Base-by-base conservation (phyloP, 2,797 vertebrate genomes). In the Mustela erminea region DNA sequence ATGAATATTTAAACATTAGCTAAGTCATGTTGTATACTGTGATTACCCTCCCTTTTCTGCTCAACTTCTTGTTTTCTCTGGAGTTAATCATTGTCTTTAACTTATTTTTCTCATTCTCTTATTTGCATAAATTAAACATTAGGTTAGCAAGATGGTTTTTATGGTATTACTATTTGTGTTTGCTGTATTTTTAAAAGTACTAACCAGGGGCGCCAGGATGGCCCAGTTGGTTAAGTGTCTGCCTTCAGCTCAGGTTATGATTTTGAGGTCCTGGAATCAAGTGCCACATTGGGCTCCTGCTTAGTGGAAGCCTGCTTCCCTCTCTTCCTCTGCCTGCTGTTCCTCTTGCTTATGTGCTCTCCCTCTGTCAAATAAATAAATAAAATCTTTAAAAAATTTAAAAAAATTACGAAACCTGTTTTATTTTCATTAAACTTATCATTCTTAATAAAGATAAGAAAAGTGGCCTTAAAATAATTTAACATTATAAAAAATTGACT, bases 61-160 rank as follows among this genome's bases (percentile, higher is more conserved):
- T 62, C 27, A 84, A 54, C 35, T 35, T 64, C 20, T 49, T 92
- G 23, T 95, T 95, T 96, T 94, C n/a, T 90, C 89, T 62, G n/a
- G 77, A 91, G 62, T 90, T 89, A 70, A 80, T 86, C 56, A 49
- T 38, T 86, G 2, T 35, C 54, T 54, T 97, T 49, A 81, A 68
- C 38, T 70, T 83, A n/a, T 78, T 89, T 25, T 84, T 93, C 32
- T 93, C 32, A 94, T 18, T 94, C 41, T 86, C 17, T 46, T 90
- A 72, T 68, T 87, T 88, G 13, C 75, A 25, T 43, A 75, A 93
- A 74, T 85, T 66, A 88, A 91, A 87, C 17, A 58, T 41, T 52
- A 93, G 25, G 5, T 72, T 95, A 83, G 41, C 23, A 68, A 58
- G 58, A 41, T 56, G 68, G n/a, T 78, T 95, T 82, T 86, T 93